Evolutionary conservation across 2,888 invertebrate genomes (phyloP).

Genomic region (Platynereis dumerilii): DNA sequence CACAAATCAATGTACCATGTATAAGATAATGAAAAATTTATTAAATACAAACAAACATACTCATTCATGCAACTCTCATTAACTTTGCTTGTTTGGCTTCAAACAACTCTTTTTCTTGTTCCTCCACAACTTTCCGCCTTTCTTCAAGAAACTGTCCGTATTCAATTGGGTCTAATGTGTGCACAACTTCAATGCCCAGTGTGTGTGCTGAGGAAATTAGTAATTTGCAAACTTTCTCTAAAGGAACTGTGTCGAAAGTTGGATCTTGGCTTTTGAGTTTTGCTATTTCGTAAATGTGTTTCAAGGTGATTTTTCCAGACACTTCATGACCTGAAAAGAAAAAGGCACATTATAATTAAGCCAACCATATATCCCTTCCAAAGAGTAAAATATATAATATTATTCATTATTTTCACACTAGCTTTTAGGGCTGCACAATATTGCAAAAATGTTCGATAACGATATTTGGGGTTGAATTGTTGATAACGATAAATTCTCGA

Average conservation of each 20-base stretch:
- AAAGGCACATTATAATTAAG: no score
- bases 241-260: constrained; percentile 46
- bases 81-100: constrained; percentile 89
- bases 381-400: no score
- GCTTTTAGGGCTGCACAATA: no score
- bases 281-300: constrained; percentile 98
- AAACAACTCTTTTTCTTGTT: constrained; percentile 77
- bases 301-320: constrained; percentile 88
- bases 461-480: no score
- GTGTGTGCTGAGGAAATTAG: constrained; percentile 79
- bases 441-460: no score
- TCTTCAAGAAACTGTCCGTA: constrained; percentile 80
- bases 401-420: no score
- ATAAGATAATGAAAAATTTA: no score
- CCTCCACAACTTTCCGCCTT: constrained; percentile 73
- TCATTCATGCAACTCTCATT: constrained; percentile 69
- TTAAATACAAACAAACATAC: no score
- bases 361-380: no score
- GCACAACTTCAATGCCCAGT: constrained; percentile 85
- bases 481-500: no score
- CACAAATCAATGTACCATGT: no score
- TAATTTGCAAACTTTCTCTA: constrained; percentile 74
- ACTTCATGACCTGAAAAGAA: constrained; percentile 72
- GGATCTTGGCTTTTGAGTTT: constrained; percentile 92
- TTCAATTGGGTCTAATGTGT: constrained; percentile 77